Evolutionary conservation across 2,888 invertebrate species (phyloP).

Genomic region (Drosophila mettleri): DNA sequence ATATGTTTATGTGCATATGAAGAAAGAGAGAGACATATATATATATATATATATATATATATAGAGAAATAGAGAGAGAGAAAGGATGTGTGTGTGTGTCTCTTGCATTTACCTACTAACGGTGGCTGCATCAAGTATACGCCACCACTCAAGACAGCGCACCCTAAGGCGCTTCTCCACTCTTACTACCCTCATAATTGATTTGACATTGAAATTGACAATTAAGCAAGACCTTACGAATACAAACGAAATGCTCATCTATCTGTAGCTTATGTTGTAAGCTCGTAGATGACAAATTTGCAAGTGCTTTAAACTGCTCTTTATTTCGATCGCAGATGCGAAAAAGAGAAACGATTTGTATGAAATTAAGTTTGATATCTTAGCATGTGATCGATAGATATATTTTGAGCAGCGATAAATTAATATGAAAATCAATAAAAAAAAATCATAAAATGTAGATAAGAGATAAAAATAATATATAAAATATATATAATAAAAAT

Average conservation of each 20-base stretch:
- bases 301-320: not conserved
- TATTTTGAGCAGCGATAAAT: too few relatives aligned
- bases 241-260: too few relatives aligned
- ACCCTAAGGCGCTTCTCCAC: not conserved
- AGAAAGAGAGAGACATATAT: not conserved
- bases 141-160: conserved; percentile 10
- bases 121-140: conserved; percentile 13
- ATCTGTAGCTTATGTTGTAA: not conserved
- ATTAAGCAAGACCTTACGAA: not conserved
- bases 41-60: too few relatives aligned
- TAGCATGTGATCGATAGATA: not conserved
- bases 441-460: too few relatives aligned
- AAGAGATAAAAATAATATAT: too few relatives aligned
- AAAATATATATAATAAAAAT: too few relatives aligned
- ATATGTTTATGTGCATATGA: not conserved
- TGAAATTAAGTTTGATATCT: not conserved
- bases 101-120: conserved; percentile 14
- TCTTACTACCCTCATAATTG: not conserved
- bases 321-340: not conserved
- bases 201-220: conserved; percentile 5
- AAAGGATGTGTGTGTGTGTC: too few relatives aligned
- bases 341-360: not conserved
- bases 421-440: too few relatives aligned
- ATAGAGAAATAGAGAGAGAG: not conserved
- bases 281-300: not conserved